Conservation (phyloP, 2,797 vertebrate species). For the Oryzias sinensis region DNA sequence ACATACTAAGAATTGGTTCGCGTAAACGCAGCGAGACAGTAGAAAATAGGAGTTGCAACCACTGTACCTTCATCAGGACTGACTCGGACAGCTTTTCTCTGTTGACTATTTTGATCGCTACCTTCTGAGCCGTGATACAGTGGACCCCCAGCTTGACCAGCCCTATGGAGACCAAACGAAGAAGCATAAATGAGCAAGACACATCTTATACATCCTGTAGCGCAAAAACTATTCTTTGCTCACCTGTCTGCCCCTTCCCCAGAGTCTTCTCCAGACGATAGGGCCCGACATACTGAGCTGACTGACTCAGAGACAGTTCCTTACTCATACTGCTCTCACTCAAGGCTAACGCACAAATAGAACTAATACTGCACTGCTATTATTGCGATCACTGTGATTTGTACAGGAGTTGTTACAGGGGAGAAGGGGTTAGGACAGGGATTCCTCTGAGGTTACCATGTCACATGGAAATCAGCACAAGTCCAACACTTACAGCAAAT, state of each 20-base stretch:
- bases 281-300: constrained; percentile 92
- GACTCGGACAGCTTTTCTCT: constrained; percentile 93
- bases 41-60: constrained; percentile 23
- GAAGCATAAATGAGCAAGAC: neutral
- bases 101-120: constrained; percentile 96
- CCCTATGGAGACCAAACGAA: constrained; percentile 66
- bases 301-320: constrained; percentile 82
- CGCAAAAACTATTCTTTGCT: constrained; percentile 19
- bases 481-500: constrained; percentile 29
- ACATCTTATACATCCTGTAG: neutral
- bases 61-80: constrained; percentile 93
- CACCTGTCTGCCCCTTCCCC: constrained; percentile 94
- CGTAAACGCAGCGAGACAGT: constrained; percentile 2
- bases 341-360: constrained; percentile 49
- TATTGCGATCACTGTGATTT: constrained; percentile 61
- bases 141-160: constrained; percentile 92
- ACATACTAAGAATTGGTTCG: constrained; percentile 17
- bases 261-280: constrained; percentile 93
- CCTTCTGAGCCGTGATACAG: constrained; percentile 92
- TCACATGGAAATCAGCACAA: constrained; percentile 18
- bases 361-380: constrained; percentile 46
- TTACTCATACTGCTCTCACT: constrained; percentile 82
- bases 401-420: constrained; percentile 34
- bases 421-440: constrained; percentile 12
- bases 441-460: constrained; percentile 24